Base-by-base conservation (phyloP, 2,113 vertebrate species). In the Otis tarda region DNA sequence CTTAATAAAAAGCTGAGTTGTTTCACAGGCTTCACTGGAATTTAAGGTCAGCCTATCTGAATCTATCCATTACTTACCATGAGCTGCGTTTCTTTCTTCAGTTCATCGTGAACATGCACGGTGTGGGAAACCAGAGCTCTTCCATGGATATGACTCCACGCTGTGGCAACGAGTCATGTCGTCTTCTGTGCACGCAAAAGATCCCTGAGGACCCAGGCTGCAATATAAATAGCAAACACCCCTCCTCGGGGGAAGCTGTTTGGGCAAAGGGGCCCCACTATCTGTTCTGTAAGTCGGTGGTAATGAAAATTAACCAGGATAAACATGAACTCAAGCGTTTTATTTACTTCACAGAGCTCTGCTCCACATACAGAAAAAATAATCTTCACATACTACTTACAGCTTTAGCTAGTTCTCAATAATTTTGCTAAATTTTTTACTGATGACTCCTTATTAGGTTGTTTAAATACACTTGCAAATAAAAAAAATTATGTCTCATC, bases 121-220 rank as follows among this genome's bases (percentile, higher is more conserved):
- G 14, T 53, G 76, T 78, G 41, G 45, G 33, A 35, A 75, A 65
- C 3, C 77, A 76, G 68, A 88, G 64, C 31, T 83, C 20, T 37
- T 35, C 55, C 52, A 2, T 0, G n/a, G 68, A 4, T 25, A 1
- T 0, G 14, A 35, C 47, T 77, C 75, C 49, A 49, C 10, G 2
- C 21, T 13, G 55, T 3, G 56, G 31, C 28, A 37, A 73, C 0
- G 2, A 50, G 53, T 23, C 41, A 43, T 15, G 41, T 43, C 41
- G 41, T 45, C 73, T 63, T n/a, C 14, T 14, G 15, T 3, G 43
- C 63, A 16, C 0, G 4, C 39, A 56, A 56, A 43, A 64, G 60
- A 21, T 10, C 75, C 37, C 45, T 7, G 9, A 52, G 53, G 79
- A 17, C 21, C 28, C 24, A 22, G 1, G 2, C 35, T 57, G 60